Conservation (phyloP, 2,888 invertebrate species). For the Harmothoe impar region DNA sequence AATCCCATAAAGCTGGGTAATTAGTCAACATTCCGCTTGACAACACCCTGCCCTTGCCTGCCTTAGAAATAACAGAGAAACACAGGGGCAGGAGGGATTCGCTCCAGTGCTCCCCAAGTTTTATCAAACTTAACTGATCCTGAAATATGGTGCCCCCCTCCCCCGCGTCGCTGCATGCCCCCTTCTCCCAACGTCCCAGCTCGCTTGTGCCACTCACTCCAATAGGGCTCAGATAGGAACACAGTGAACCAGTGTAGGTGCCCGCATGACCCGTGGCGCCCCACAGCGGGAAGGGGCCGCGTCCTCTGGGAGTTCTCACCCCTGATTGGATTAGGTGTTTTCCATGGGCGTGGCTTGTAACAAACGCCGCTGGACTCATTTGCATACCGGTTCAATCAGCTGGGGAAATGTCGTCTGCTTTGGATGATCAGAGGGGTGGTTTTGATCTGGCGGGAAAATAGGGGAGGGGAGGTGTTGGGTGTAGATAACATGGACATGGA, state of each 20-base stretch:
- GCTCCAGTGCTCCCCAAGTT: neutral
- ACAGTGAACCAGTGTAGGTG: too few relatives aligned
- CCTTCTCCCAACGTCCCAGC: too few relatives aligned
- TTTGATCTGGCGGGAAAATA: neutral
- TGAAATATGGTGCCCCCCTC: neutral
- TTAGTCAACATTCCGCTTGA: too few relatives aligned
- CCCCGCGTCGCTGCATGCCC: too few relatives aligned
- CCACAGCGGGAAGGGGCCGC: neutral
- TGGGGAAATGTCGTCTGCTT: neutral
- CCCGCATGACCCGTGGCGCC: neutral
- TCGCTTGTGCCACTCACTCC: too few relatives aligned
- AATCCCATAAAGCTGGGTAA: too few relatives aligned
- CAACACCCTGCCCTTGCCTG: too few relatives aligned
- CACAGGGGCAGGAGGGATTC: neutral
- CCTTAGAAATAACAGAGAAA: too few relatives aligned
- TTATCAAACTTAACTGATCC: neutral
- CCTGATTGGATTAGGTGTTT: conserved; percentile 8
- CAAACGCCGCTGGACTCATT: neutral
- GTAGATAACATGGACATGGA: too few relatives aligned
- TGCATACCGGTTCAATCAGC: conserved; percentile 6
- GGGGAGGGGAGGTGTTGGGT: neutral
- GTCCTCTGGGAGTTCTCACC: neutral
- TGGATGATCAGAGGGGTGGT: conserved; percentile 7
- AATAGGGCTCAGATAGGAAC: too few relatives aligned
- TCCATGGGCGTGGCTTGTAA: conserved; percentile 10